These are phyloP conservation scores for Clunio marinus DNA, from an alignment of 2,888 invertebrate genomes.

Conservation along the genomic window DNA sequence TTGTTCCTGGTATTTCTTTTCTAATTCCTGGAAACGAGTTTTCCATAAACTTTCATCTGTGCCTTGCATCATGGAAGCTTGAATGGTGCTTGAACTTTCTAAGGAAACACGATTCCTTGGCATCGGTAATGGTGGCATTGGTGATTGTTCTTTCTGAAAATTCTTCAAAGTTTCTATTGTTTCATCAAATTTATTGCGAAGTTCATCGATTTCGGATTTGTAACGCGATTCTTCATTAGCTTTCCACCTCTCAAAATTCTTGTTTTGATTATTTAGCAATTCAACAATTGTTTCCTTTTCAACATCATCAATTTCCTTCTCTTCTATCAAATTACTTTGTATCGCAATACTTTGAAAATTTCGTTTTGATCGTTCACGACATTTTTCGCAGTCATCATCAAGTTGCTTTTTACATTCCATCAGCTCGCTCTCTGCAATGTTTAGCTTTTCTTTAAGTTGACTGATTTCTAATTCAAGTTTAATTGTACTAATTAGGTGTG, in stretches of 20 bases:
- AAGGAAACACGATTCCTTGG: not conserved
- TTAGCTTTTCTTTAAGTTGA: constrained; percentile 59
- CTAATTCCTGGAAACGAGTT: not conserved
- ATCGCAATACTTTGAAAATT: constrained; percentile 39
- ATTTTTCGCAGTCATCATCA: constrained; percentile 35
- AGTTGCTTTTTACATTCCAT: constrained; percentile 43
- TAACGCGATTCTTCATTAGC: constrained; percentile 26
- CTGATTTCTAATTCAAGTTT: constrained; percentile 63
- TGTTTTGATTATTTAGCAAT: constrained; percentile 28
- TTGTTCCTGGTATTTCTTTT: not conserved
- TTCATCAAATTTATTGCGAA: constrained; percentile 39
- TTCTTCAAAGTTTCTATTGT: not conserved
- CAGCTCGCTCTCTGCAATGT: constrained; percentile 57
- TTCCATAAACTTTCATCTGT: constrained; percentile 31
- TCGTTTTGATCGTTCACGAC: not conserved
- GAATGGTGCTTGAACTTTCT: not conserved
- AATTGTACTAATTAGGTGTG: constrained; percentile 56
- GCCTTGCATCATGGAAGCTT: not conserved
- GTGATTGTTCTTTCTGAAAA: constrained; percentile 1
- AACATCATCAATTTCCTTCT: constrained; percentile 41
- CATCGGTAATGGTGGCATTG: not conserved
- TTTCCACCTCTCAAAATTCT: constrained; percentile 38
- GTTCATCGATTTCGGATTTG: constrained; percentile 36
- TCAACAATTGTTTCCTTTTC: constrained; percentile 31
- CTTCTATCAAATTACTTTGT: constrained; percentile 41